A percentile compares a stretch with the other conserved stretches of the same genome.
These are phyloP conservation scores for Muschampia plurimacula DNA, from an alignment of 2,888 invertebrate species.

Conservation along the genomic window DNA sequence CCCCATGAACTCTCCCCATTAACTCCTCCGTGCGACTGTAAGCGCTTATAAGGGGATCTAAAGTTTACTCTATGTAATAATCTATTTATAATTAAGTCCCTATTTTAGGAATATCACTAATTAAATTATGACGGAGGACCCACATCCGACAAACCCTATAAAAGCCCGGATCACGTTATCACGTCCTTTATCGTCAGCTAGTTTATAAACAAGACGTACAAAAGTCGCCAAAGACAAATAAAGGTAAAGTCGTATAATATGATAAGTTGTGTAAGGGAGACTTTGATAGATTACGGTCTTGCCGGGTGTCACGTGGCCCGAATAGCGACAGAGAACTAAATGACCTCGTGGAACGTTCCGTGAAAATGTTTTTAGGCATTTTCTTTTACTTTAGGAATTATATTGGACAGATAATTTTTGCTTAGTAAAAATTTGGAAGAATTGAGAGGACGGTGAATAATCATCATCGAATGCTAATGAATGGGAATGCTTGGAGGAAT, in stretches of 20 bases:
- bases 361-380: neutral
- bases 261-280: constrained; percentile 42
- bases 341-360: constrained; percentile 27
- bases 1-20: too few species aligned
- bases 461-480: too few species aligned
- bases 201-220: constrained; percentile 27
- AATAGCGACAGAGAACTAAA: constrained; percentile 36
- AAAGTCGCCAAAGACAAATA: constrained; percentile 29
- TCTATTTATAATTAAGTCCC: too few species aligned
- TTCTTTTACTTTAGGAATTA: neutral
- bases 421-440: neutral
- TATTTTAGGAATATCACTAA: neutral
- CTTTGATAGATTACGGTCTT: constrained; percentile 46
- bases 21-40: too few species aligned
- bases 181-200: constrained; percentile 18
- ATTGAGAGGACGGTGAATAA: too few species aligned
- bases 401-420: neutral
- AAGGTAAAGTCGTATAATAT: constrained; percentile 36
- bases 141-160: neutral
- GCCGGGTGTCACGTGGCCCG: constrained; percentile 40
- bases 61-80: too few species aligned
- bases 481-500: too few species aligned
- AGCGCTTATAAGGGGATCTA: too few species aligned
- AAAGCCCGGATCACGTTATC: neutral
- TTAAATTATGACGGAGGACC: neutral